Conservation (phyloP, 2,797 vertebrate species). For the Danio jaintianensis region DNA sequence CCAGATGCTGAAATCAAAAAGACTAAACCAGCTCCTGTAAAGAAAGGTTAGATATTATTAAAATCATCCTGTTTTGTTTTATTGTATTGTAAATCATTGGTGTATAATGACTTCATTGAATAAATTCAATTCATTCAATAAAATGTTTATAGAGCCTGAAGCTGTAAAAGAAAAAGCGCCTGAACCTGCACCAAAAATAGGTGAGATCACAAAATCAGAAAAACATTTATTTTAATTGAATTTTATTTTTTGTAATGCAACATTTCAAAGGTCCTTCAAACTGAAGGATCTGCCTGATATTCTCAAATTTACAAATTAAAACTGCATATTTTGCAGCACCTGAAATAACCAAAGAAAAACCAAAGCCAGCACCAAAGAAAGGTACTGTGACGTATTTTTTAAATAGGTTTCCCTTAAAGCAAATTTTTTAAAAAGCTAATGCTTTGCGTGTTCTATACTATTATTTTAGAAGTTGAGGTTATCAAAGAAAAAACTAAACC, state of each 20-base stretch:
- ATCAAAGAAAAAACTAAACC: slow-evolving; percentile 62
- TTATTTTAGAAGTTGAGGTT: slow-evolving; percentile 16
- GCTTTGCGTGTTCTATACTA: not conserved
- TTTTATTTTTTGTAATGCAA: not conserved
- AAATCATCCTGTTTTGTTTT: not conserved
- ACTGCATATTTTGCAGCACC: slow-evolving; percentile 10
- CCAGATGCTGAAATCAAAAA: slow-evolving; percentile 29
- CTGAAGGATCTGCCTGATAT: not conserved
- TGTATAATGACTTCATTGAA: too few species aligned
- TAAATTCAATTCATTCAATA: too few species aligned
- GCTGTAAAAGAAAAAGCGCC: slow-evolving; percentile 31
- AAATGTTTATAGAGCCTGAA: slow-evolving; percentile 17
- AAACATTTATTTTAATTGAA: not conserved
- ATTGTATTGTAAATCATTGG: too few species aligned
- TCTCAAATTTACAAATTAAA: not conserved
- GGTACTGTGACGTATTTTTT: not conserved
- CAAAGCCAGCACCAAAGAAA: slow-evolving; percentile 35
- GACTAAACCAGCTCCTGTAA: slow-evolving; percentile 3
- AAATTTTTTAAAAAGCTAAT: too few species aligned
- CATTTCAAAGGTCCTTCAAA: slow-evolving; percentile 58
- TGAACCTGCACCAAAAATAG: not conserved
- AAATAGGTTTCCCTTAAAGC: too few species aligned
- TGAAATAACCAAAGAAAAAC: slow-evolving; percentile 31
- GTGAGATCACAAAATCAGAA: not conserved
- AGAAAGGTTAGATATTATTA: slow-evolving; percentile 20